Conservation (phyloP, 2,797 vertebrate species). For the Manis crassicaudata region DNA sequence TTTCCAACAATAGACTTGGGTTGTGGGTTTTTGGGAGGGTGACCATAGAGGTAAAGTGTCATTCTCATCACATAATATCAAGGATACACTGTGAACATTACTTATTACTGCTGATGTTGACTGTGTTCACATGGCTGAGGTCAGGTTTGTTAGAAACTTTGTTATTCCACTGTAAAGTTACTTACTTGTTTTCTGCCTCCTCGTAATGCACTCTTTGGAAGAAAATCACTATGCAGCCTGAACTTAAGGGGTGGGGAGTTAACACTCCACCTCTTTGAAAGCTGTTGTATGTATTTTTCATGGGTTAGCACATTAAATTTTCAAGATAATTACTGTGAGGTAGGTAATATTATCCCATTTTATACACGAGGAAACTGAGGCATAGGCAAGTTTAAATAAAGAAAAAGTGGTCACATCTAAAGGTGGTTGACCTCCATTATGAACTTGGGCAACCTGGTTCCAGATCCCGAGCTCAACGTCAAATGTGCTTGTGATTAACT, state of each 20-base stretch:
- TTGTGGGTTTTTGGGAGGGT: not conserved
- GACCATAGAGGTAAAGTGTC: not conserved
- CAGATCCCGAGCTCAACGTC: not conserved
- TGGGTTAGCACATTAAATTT: not conserved
- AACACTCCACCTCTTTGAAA: fast-evolving
- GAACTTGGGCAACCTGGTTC: not conserved
- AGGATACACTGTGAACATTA: not conserved
- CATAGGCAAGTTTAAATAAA: not conserved
- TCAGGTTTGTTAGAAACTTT: not conserved
- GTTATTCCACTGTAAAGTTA: not conserved
- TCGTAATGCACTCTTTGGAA: not conserved
- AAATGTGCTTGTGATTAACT: not conserved
- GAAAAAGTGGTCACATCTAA: not conserved
- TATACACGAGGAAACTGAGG: not conserved
- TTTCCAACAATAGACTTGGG: not conserved
- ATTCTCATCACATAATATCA: not conserved
- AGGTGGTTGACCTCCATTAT: not conserved
- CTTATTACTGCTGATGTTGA: not conserved
- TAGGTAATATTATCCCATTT: not conserved
- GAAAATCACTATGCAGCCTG: not conserved
- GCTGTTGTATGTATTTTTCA: not conserved
- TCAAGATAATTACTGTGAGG: not conserved
- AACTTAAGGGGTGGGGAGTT: not conserved
- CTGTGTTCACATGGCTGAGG: not conserved
- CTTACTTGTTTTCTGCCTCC: not conserved